Percentiles rank a stretch among this genome's conserved stretches.
These are phyloP conservation scores for Oasisia sp. DNA, from an alignment of 2,888 invertebrate species.

Conservation along the genomic window DNA sequence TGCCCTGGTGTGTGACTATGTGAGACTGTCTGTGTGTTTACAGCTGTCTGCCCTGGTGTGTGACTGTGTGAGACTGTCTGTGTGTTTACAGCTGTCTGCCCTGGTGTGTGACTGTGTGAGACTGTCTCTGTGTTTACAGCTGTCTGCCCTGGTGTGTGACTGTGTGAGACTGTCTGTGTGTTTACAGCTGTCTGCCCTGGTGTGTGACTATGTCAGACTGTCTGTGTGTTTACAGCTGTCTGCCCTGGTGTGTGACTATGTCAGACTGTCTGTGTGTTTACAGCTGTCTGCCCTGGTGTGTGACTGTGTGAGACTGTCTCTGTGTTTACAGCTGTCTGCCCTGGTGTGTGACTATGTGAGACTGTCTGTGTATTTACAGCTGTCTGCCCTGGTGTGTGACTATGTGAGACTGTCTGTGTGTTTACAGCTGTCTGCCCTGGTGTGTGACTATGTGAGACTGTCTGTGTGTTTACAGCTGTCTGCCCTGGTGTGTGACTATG, in stretches of 20 bases:
- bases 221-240: too few species aligned
- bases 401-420: constrained; percentile 66
- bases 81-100: neutral
- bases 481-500: neutral
- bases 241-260: too few species aligned
- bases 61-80: too few species aligned
- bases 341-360: constrained; percentile 73
- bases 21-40: constrained; percentile 49
- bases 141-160: constrained; percentile 69
- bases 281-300: neutral
- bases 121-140: constrained; percentile 18
- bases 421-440: too few species aligned
- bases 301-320: constrained; percentile 14
- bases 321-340: constrained; percentile 43
- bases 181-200: too few species aligned
- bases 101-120: neutral
- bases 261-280: neutral
- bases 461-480: neutral
- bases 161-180: constrained; percentile 66
- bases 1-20: constrained; percentile 69
- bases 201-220: constrained; percentile 71
- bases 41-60: too few species aligned
- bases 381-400: constrained; percentile 64
- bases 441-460: too few species aligned
- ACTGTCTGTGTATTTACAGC: too few species aligned